Base-by-base conservation (phyloP, 1,140 invertebrate species). In the Drosophila hydei region DNA sequence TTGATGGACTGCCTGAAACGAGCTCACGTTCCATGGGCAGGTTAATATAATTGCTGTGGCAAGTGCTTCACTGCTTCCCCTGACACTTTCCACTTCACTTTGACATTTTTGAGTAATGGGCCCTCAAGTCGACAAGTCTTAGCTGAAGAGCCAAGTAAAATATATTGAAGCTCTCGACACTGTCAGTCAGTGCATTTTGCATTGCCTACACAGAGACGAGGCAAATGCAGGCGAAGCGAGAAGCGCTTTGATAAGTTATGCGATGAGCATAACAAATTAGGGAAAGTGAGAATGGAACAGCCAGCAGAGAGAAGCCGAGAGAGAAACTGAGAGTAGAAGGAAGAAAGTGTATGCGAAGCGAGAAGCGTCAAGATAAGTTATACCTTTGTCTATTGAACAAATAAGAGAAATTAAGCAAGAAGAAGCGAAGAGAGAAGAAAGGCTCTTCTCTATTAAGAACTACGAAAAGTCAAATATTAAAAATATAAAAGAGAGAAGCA, bases 101-200 rank as follows among this genome's bases (percentile, higher is more conserved):
- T 77, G 79, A 84, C 79, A 84, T 63, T 85, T 84, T 11, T 85
- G 79, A 85, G 73, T 84, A 84, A 84, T 84, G 79, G 75, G 43
- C 40, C 62, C 77, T 65, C 56, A 30, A 76, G 77, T 72, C 81
- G 68, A 79, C 79, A 84, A 76, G 30, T 33, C 30, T 79, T 83
- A 40, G 76, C 67, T 55, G 42, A 33, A 42, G 18, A 30, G 8
- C 40, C 14, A 23, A 33, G 14, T 5, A 21, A 19, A 42, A 52
- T 33, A 33, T 33, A 21, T 18, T 19, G 43, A 21, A 45, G 43
- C 16, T 40, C 60, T 42, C n/a, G 69, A 27, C 51, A 64, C 51
- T 69, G 78, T 63, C 59, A 65, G 43, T 65, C 61, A 21, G 64
- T 81, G 78, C 76, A 81, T 72, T 63, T 67, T 52, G 58, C 63